Conservation (phyloP, 2,113 vertebrate species). For the Scophthalmus maximus region DNA sequence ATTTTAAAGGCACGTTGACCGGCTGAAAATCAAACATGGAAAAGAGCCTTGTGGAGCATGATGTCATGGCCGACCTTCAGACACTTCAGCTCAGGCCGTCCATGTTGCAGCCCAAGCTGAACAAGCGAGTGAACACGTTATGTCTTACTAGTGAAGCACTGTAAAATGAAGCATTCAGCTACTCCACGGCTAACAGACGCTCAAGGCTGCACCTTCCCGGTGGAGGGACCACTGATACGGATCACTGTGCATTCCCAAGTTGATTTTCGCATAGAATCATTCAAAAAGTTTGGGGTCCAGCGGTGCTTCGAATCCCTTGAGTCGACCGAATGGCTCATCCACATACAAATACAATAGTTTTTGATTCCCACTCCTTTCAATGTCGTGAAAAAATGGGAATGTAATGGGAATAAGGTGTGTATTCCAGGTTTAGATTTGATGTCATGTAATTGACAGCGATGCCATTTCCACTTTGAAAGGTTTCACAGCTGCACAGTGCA, state of each 20-base stretch:
- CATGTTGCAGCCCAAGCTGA: background rate
- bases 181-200: background rate
- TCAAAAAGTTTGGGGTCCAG: background rate
- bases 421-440: no score
- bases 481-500: no score
- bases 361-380: background rate
- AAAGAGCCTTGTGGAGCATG: background rate
- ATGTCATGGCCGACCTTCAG: background rate
- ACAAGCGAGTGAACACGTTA: background rate
- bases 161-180: background rate
- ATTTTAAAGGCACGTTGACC: conserved; percentile 8
- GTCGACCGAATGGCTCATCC: background rate
- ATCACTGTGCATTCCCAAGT: background rate
- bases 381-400: background rate
- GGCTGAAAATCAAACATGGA: background rate
- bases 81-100: background rate
- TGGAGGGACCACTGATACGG: background rate
- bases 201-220: background rate
- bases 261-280: background rate
- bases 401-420: no score
- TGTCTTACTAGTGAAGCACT: background rate
- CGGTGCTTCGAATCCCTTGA: background rate
- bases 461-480: no score
- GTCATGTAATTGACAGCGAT: no score
- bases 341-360: background rate